Percentiles rank a stretch among this genome's conserved stretches.
Conservation (phyloP, 2,113 vertebrate genomes). For the Percina caprodes region DNA sequence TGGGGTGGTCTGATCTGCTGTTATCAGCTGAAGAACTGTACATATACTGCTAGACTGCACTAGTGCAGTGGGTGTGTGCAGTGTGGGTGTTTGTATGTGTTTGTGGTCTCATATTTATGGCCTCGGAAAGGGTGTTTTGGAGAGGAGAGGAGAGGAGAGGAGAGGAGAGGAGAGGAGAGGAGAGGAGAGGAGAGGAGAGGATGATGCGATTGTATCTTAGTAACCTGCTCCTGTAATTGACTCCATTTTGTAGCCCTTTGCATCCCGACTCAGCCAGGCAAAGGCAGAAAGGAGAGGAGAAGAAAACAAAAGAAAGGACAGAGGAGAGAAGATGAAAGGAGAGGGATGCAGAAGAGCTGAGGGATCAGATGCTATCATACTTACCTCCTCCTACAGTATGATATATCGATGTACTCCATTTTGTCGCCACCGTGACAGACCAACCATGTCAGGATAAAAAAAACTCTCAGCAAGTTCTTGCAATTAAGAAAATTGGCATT, state of each 20-base stretch:
- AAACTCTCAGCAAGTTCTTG: background rate
- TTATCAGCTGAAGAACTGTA: constrained; percentile 45
- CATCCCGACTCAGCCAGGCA: constrained; percentile 15
- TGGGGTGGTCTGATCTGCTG: constrained; percentile 47
- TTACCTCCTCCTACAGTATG: background rate
- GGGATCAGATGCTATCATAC: constrained; percentile 7
- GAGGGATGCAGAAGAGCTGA: background rate
- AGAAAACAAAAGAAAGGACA: background rate
- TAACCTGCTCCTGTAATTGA: constrained; percentile 48
- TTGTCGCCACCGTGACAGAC: constrained; percentile 4
- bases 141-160: background rate
- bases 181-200: constrained; percentile 14
- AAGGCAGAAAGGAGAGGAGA: constrained; percentile 1
- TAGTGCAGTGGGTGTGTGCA: too few species aligned
- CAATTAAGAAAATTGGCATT: background rate
- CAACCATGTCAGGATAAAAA: background rate
- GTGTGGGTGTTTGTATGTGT: background rate
- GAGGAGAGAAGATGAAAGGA: background rate
- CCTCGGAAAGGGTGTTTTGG: constrained; percentile 2
- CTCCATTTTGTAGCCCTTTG: constrained; percentile 58
- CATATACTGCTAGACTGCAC: constrained; percentile 13
- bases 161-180: background rate
- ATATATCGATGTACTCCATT: constrained; percentile 20
- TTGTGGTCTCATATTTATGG: constrained; percentile 25
- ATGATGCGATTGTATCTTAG: constrained; percentile 48